These are phyloP conservation scores for Phalacrocorax brasilianus DNA, from an alignment of 2,113 vertebrate species.

Conservation along the genomic window DNA sequence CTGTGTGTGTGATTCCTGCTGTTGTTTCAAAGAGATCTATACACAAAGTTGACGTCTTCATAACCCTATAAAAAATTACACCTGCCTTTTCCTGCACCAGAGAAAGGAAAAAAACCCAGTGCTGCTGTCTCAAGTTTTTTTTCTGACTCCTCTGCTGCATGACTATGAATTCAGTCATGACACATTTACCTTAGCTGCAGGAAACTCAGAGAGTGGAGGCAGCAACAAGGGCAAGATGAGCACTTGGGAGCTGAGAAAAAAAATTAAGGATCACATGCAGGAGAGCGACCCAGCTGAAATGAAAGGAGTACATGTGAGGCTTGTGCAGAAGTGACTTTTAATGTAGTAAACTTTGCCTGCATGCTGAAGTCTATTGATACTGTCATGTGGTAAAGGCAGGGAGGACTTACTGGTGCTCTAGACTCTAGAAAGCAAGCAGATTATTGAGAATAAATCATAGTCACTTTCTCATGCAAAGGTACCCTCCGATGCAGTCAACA, in stretches of 20 bases:
- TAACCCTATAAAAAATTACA: background rate
- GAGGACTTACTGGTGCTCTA: background rate
- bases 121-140: background rate
- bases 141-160: background rate
- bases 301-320: background rate
- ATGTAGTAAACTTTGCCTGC: background rate
- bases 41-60: background rate
- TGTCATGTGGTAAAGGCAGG: background rate
- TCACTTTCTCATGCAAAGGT: background rate
- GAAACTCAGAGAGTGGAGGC: background rate
- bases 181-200: background rate
- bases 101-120: background rate
- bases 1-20: background rate
- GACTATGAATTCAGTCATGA: background rate
- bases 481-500: background rate
- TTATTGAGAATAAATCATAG: background rate
- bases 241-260: background rate
- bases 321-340: background rate
- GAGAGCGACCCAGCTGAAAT: background rate
- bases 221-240: background rate
- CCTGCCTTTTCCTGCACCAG: background rate
- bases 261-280: background rate
- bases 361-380: background rate
- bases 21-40: background rate
- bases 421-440: background rate